Percentiles rank a stretch among this genome's conserved stretches.
These are phyloP conservation scores for Drosophila subsilvestris DNA, from an alignment of 2,888 invertebrate species.

Conservation along the genomic window DNA sequence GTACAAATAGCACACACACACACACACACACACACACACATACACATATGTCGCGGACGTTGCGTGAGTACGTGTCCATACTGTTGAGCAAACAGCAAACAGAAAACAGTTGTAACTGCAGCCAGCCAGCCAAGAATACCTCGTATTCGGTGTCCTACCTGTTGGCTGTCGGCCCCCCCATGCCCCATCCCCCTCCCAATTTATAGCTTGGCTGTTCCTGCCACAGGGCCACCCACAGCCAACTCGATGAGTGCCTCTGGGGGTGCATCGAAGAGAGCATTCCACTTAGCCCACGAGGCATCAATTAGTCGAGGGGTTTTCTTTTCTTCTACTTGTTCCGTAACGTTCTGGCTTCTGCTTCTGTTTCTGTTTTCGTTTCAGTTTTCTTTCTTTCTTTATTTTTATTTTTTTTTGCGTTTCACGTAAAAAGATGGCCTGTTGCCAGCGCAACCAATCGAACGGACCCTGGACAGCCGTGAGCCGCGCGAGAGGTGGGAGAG, in stretches of 20 bases:
- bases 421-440: conserved; percentile 58
- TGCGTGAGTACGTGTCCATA: conserved; percentile 66
- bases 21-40: conserved; percentile 11
- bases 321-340: conserved; percentile 37
- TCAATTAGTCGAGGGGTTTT: conserved; percentile 45
- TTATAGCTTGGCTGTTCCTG: no score
- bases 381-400: background rate
- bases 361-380: conserved; percentile 7
- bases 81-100: conserved; percentile 62
- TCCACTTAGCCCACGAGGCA: conserved; percentile 34
- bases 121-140: conserved; percentile 11
- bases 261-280: conserved; percentile 5
- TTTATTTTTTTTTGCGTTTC: conserved; percentile 23
- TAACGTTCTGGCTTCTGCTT: no score
- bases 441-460: conserved; percentile 63
- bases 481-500: background rate
- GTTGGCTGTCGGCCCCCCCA: conserved; percentile 7
- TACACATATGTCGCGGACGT: conserved; percentile 13
- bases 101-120: conserved; percentile 12
- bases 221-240: no score
- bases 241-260: background rate
- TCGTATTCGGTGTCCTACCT: conserved; percentile 21
- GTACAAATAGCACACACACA: conserved; percentile 56
- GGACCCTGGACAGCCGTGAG: background rate
- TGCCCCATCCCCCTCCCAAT: no score